Evolutionary conservation across 1,140 invertebrate genomes (phyloP).

Genomic region (Drosophila pallidifrons): DNA sequence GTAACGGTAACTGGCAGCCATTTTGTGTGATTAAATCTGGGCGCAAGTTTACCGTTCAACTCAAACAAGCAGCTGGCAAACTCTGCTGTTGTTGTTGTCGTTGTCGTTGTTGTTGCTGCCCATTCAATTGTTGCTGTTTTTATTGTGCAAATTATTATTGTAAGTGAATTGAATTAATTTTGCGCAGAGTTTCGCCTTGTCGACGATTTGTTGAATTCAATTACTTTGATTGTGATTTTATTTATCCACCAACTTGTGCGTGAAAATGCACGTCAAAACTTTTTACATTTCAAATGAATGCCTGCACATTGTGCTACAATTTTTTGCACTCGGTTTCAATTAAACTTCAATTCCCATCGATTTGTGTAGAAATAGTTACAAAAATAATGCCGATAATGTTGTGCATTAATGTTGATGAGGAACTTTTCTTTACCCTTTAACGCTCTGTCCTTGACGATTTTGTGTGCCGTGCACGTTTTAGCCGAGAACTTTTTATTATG

Average conservation of each 20-base stretch:
- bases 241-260: constrained; percentile 38
- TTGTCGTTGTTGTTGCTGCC: constrained; percentile 25
- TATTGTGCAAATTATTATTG: constrained; percentile 83
- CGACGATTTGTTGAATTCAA: constrained; percentile 79
- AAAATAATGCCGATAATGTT: constrained; percentile 7
- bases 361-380: constrained; percentile 30
- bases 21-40: constrained; percentile 75
- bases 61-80: constrained; percentile 33
- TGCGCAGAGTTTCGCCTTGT: constrained; percentile 45
- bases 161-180: constrained; percentile 82
- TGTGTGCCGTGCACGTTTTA: constrained; percentile 64
- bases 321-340: constrained; percentile 25
- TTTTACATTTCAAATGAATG: background rate
- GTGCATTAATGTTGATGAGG: constrained; percentile 14
- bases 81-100: constrained; percentile 23
- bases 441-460: constrained; percentile 32
- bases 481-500: constrained; percentile 73
- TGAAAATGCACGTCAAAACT: constrained; percentile 42
- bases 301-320: background rate
- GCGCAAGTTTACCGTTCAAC: constrained; percentile 56
- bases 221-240: constrained; percentile 76
- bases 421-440: background rate
- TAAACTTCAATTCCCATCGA: constrained; percentile 9
- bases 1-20: constrained; percentile 51
- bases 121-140: constrained; percentile 74